Conservation (phyloP, 2,888 invertebrate species). For the Tricholauxania praeusta region DNA sequence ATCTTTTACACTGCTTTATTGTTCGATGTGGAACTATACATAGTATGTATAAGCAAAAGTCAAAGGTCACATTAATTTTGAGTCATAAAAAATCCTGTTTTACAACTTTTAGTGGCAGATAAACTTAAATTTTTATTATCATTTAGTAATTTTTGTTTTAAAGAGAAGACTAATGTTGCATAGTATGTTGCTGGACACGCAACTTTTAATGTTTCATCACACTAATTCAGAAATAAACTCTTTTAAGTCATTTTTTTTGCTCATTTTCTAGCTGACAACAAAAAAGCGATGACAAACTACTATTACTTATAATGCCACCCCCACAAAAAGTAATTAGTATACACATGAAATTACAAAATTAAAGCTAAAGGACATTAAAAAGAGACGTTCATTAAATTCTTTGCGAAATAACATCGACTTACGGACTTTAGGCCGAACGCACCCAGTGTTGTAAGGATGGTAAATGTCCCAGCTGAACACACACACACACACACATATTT, state of each 20-base stretch:
- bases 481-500: not conserved
- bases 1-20: too few species aligned
- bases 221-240: conserved; percentile 3
- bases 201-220: conserved; percentile 3
- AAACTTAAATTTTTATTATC: too few species aligned
- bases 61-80: too few species aligned
- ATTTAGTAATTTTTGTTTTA: too few species aligned
- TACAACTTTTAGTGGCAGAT: too few species aligned
- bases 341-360: conserved; percentile 21
- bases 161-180: not conserved
- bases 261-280: not conserved
- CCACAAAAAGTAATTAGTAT: conserved; percentile 22
- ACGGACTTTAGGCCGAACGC: not conserved
- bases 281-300: not conserved
- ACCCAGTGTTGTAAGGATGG: not conserved
- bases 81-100: too few species aligned
- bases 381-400: conserved; percentile 19
- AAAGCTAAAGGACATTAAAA: conserved; percentile 19
- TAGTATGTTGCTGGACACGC: not conserved
- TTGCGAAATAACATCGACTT: not conserved
- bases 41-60: too few species aligned
- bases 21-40: too few species aligned
- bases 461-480: not conserved
- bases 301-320: not conserved
- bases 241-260: not conserved